A percentile compares a stretch with the other conserved stretches of the same genome.
These are phyloP conservation scores for Eulemur coronatus DNA, from an alignment of 2,797 vertebrate species.

Conservation along the genomic window DNA sequence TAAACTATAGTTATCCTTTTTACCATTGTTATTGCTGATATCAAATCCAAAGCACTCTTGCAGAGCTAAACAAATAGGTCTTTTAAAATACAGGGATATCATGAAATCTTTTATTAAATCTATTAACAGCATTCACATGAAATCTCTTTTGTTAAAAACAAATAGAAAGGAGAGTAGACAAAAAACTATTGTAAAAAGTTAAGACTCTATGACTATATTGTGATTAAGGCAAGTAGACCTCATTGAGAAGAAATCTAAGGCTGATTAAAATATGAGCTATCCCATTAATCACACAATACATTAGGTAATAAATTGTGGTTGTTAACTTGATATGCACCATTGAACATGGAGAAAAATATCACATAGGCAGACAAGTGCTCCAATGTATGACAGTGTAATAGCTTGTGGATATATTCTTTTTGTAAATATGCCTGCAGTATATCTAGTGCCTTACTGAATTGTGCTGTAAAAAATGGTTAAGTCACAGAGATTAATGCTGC, in stretches of 20 bases:
- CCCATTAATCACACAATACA: conserved; percentile 70
- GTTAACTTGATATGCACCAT: conserved; percentile 64
- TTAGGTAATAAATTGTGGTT: conserved; percentile 70
- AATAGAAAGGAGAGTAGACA: not conserved
- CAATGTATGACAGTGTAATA: conserved; percentile 20
- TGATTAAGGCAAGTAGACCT: conserved; percentile 42
- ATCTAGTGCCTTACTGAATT: conserved; percentile 31
- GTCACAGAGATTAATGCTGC: conserved; percentile 40
- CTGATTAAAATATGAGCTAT: conserved; percentile 66
- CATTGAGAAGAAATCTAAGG: conserved; percentile 50
- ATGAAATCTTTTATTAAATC: conserved; percentile 49
- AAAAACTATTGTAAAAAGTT: conserved; percentile 41
- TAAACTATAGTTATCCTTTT: conserved; percentile 17
- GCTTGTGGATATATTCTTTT: conserved; percentile 49
- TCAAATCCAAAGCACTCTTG: not conserved
- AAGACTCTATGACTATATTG: not conserved
- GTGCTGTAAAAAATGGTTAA: conserved; percentile 30
- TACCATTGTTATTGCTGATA: not conserved
- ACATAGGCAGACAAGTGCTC: conserved; percentile 44
- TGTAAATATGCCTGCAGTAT: conserved; percentile 59
- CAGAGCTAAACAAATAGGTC: conserved; percentile 37
- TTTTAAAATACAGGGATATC: conserved; percentile 21
- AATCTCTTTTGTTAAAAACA: conserved; percentile 65
- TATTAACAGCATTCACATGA: conserved; percentile 21
- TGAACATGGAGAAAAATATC: conserved; percentile 53